Percentiles rank a stretch among this genome's conserved stretches.
Conservation (phyloP, 2,113 vertebrate genomes). For the Campylomormyrus tamandua region DNA sequence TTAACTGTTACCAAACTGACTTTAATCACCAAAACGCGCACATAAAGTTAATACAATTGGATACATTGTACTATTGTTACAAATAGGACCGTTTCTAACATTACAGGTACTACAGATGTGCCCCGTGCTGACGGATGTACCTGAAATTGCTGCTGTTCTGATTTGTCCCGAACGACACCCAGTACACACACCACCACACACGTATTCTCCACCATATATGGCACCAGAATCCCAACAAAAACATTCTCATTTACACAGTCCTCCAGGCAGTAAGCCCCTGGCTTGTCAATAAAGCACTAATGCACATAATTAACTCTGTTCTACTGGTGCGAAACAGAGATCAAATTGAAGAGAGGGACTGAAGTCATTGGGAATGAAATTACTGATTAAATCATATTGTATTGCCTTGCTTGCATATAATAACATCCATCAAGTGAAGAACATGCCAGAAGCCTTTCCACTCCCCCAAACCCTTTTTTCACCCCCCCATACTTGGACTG, state of each 20-base stretch:
- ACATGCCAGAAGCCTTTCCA: neutral
- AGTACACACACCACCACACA: neutral
- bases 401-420: conserved; percentile 25
- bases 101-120: neutral
- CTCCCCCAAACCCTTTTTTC: neutral
- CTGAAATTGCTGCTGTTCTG: neutral
- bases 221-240: conserved; percentile 2
- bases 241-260: conserved; percentile 14
- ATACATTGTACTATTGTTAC: neutral
- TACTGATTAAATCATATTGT: conserved; percentile 28
- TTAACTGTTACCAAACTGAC: neutral
- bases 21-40: neutral
- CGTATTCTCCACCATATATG: neutral
- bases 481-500: neutral
- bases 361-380: conserved; percentile 10
- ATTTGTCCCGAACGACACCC: neutral
- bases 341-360: neutral
- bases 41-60: neutral
- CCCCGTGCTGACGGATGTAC: neutral
- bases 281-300: conserved; percentile 33
- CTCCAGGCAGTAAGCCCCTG: conserved; percentile 17
- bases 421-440: conserved; percentile 16
- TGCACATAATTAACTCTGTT: conserved; percentile 31
- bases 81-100: neutral
- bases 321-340: conserved; percentile 21